Percentiles rank a stretch among this genome's conserved stretches.
phyloP scores from a whole-genome alignment of 2,888 invertebrate species.

The Tenthredo mesomela region DNA sequence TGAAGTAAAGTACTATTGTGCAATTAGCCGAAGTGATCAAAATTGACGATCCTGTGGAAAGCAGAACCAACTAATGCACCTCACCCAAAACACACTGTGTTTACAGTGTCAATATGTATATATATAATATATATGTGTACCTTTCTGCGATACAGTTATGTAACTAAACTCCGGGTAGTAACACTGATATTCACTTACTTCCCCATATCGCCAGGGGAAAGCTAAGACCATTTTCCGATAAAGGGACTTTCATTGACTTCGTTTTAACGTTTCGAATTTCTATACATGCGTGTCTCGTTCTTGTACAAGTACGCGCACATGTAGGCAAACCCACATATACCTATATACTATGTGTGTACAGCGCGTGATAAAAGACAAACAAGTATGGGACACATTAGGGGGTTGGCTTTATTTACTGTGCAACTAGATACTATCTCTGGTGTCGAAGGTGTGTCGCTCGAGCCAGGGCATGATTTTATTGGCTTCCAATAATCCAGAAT shows the following conservation, averaged over 20 bases:
- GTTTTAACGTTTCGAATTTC: not conserved
- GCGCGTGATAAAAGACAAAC: not conserved
- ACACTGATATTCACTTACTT: slow-evolving; percentile 36
- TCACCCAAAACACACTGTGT: not conserved
- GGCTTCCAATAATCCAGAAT: slow-evolving; percentile 37
- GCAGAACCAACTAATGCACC: not conserved
- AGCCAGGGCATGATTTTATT: not conserved
- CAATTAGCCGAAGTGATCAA: too few species aligned
- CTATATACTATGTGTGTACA: not conserved
- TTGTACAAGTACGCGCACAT: not conserved
- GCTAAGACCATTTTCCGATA: slow-evolving; percentile 35
- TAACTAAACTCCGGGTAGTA: not conserved
- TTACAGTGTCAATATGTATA: slow-evolving; percentile 4
- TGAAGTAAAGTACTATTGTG: too few species aligned
- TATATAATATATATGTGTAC: too few species aligned
- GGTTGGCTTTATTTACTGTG: slow-evolving; percentile 41
- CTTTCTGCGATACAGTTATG: not conserved
- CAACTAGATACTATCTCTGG: slow-evolving; percentile 26
- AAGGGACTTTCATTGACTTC: not conserved
- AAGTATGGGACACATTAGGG: not conserved
- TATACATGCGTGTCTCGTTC: not conserved
- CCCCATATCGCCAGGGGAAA: not conserved
- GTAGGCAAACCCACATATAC: not conserved
- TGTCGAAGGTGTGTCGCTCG: not conserved
- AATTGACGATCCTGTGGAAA: too few species aligned